Percentiles rank a stretch among this genome's conserved stretches.
Evolutionary conservation across 2,113 vertebrate species (phyloP).

Genomic region (Mellivora capensis): DNA sequence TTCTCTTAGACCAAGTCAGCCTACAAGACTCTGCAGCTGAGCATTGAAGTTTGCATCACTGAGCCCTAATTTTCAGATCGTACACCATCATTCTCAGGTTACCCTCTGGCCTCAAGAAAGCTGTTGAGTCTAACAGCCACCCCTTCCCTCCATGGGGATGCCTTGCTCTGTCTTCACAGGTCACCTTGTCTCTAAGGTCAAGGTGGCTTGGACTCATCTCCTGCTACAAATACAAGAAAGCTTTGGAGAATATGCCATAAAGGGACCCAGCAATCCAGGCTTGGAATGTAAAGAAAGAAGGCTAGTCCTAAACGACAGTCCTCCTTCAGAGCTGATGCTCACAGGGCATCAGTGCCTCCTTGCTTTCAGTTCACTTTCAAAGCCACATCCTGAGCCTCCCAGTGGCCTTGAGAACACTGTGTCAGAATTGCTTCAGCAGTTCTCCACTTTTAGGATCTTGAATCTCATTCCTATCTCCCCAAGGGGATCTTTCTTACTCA

Average conservation of each 20-base stretch:
- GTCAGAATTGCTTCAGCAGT: neutral
- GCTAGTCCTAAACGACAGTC: fast-evolving
- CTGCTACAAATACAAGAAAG: neutral
- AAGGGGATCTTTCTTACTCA: neutral
- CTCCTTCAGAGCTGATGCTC: neutral
- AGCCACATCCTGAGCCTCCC: neutral
- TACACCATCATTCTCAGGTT: neutral
- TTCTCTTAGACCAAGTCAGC: neutral
- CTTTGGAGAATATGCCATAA: neutral
- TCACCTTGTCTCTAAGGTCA: neutral
- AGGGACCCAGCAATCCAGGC: neutral
- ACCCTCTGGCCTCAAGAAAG: neutral
- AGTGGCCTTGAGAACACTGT: neutral
- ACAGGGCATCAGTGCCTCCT: neutral
- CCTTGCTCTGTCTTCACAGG: neutral
- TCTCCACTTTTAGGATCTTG: neutral
- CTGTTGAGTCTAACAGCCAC: neutral
- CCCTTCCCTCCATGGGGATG: neutral
- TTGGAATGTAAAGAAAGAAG: neutral
- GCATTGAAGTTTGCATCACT: neutral
- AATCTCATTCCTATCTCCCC: neutral
- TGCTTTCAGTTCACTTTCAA: neutral
- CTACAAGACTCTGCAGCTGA: neutral
- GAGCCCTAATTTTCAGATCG: neutral
- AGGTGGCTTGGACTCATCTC: neutral